These are phyloP conservation scores for Paracentrotus lividus DNA, from an alignment of 53 echinoderm and acorn worm genomes.

Conservation along the genomic window DNA sequence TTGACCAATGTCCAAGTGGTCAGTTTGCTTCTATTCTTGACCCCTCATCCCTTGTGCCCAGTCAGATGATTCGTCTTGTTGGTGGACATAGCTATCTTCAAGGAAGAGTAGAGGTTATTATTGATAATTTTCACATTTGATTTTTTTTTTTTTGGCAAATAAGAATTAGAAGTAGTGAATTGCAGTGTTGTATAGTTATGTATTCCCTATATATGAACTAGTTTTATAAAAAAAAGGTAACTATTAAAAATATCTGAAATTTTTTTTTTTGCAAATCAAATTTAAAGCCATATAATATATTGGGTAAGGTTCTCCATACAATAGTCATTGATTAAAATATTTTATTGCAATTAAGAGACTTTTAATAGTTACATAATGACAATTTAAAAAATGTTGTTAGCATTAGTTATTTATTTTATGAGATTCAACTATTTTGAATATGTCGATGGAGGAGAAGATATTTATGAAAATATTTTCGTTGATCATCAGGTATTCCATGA, in stretches of 20 bases:
- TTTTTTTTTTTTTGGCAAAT: background rate
- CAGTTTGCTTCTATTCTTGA: slow-evolving; percentile 69
- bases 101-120: slow-evolving; percentile 90
- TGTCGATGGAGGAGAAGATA: background rate
- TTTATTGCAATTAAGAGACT: background rate
- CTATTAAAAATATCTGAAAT: background rate
- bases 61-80: slow-evolving; percentile 73
- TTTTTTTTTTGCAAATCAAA: background rate
- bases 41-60: slow-evolving; percentile 9
- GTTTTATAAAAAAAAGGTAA: background rate
- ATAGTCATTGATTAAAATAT: background rate
- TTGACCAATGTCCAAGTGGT: slow-evolving; percentile 73
- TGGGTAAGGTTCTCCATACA: background rate
- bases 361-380: too few relatives aligned
- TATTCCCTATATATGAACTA: background rate
- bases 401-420: too few relatives aligned
- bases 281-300: background rate
- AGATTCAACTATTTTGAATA: background rate
- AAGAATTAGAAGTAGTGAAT: background rate
- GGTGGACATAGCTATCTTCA: slow-evolving; percentile 87
- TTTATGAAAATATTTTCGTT: background rate
- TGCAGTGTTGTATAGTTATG: background rate
- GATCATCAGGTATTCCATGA: slow-evolving; percentile 77
- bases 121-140: background rate
- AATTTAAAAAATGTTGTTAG: too few relatives aligned